Evolutionary conservation across 2,113 vertebrate species (phyloP).

Genomic region (Megatriorchis doriae): DNA sequence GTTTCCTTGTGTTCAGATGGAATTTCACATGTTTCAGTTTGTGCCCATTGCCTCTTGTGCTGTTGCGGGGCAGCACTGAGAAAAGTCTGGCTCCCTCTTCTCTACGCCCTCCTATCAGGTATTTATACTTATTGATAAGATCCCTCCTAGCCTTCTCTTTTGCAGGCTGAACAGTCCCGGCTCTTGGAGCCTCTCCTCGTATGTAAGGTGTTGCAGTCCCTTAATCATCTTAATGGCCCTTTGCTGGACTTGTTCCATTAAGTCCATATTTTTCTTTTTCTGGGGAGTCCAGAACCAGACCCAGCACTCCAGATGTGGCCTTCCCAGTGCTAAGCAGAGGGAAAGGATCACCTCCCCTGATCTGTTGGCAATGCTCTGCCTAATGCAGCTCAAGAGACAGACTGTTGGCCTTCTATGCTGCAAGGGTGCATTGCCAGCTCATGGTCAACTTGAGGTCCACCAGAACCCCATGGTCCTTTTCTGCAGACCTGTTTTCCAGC

Average conservation of each 20-base stretch:
- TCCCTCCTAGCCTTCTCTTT: neutral
- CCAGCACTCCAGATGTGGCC: neutral
- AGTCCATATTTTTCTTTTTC: neutral
- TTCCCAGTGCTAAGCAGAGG: neutral
- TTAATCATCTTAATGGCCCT: neutral
- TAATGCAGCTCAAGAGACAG: neutral
- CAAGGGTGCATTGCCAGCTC: rapidly evolving
- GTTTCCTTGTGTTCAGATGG: neutral
- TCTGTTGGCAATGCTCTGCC: neutral
- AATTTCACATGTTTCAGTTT: neutral
- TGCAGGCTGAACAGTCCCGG: neutral
- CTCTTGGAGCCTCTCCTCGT: neutral
- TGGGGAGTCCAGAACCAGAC: neutral
- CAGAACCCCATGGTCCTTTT: neutral
- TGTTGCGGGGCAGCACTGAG: neutral
- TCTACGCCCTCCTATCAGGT: neutral
- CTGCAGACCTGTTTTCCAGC: neutral
- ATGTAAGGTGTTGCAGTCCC: neutral
- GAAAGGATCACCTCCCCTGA: neutral
- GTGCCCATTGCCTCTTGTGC: neutral
- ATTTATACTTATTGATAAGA: neutral
- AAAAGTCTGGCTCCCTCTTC: neutral
- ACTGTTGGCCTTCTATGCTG: neutral
- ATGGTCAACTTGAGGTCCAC: neutral
- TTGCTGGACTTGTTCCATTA: neutral